Conservation (phyloP, 2,113 vertebrate species). For the Lontra canadensis region DNA sequence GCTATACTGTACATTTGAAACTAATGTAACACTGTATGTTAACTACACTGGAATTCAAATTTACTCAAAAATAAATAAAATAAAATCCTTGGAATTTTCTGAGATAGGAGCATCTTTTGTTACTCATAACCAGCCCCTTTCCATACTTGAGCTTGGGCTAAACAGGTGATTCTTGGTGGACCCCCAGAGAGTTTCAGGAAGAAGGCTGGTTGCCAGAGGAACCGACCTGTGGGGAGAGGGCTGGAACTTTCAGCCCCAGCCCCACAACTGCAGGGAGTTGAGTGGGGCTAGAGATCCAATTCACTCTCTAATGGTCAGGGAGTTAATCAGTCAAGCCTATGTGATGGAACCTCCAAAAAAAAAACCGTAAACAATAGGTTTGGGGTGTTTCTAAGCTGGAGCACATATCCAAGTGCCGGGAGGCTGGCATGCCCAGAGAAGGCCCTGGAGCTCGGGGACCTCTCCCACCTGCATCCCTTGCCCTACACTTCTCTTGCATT, state of each 20-base stretch:
- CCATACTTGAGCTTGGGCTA: neutral
- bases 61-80: neutral
- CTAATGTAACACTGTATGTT: neutral
- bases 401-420: neutral
- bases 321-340: neutral
- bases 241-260: neutral
- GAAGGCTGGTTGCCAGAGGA: neutral
- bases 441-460: too few species aligned
- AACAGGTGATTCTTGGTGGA: neutral
- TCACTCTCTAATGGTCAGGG: neutral
- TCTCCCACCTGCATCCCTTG: accelerated
- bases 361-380: neutral
- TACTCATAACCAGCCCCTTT: neutral
- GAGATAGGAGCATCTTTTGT: neutral
- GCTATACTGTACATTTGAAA: neutral
- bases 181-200: neutral
- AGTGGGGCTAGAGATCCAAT: neutral
- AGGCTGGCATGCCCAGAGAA: neutral
- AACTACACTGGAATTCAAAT: neutral
- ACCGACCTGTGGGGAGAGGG: neutral
- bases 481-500: neutral
- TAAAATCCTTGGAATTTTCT: neutral
- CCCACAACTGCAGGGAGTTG: neutral
- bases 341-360: neutral
- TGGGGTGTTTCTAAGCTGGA: neutral